These are phyloP conservation scores for Caerostris extrusa DNA, from an alignment of 1,140 invertebrate species.

Conservation along the genomic window DNA sequence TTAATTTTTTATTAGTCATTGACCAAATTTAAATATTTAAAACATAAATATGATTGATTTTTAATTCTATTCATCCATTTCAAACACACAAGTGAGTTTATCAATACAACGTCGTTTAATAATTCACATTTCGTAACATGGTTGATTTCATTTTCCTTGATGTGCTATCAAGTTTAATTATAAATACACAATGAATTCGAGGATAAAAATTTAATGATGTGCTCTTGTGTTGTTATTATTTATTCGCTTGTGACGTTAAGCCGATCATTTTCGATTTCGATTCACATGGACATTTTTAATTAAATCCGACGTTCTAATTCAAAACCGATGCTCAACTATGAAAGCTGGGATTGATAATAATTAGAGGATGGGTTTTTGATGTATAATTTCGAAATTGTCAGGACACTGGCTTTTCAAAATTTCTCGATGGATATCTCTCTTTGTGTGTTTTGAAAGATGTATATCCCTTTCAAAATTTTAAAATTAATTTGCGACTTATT, in stretches of 20 bases:
- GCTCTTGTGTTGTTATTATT: background rate
- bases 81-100: no score
- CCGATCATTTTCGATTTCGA: background rate
- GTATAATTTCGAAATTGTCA: background rate
- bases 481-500: no score
- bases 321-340: background rate
- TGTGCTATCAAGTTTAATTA: background rate
- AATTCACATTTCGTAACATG: background rate
- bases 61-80: no score
- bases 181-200: background rate
- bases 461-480: no score
- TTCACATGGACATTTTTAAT: background rate
- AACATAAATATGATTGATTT: no score
- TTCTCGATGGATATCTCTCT: no score
- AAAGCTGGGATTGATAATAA: background rate
- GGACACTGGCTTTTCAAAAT: background rate
- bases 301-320: background rate
- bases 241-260: background rate
- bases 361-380: background rate
- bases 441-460: no score
- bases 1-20: no score
- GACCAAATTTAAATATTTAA: no score
- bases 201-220: constrained; percentile 36
- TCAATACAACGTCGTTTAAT: background rate
- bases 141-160: constrained; percentile 10